Conservation (phyloP, 2,888 invertebrate species). For the Athalia rosae region DNA sequence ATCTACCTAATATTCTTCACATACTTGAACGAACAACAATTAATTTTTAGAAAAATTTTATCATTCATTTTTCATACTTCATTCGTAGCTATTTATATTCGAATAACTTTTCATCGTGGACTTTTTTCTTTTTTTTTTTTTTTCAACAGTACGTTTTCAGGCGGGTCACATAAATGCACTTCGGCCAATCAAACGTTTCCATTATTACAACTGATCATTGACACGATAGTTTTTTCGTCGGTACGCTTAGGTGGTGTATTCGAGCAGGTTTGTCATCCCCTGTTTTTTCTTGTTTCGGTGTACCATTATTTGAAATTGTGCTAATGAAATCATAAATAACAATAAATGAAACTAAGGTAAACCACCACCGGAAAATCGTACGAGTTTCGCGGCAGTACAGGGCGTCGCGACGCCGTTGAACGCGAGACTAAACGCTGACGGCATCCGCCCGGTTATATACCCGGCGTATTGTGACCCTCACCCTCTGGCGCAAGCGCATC, state of each 20-base stretch:
- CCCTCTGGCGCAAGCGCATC: slow-evolving; percentile 70
- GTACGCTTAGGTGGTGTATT: background rate
- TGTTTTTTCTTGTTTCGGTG: background rate
- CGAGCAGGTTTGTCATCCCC: background rate
- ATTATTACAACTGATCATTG: slow-evolving; percentile 1
- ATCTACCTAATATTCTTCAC: background rate
- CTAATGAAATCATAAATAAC: too few relatives aligned
- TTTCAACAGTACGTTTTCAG: background rate
- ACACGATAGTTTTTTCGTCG: background rate
- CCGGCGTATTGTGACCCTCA: slow-evolving; percentile 71
- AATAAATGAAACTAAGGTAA: slow-evolving; percentile 19
- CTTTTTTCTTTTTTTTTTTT: background rate
- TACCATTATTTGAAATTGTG: too few relatives aligned
- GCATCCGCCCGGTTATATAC: slow-evolving; percentile 72
- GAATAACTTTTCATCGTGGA: background rate
- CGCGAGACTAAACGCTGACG: slow-evolving; percentile 70
- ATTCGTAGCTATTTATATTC: background rate
- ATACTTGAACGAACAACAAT: background rate
- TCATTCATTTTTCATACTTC: background rate
- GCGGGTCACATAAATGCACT: slow-evolving; percentile 23
- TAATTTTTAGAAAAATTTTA: background rate
- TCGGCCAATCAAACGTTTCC: slow-evolving; percentile 3
- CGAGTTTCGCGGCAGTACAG: slow-evolving; percentile 33
- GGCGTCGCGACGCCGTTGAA: slow-evolving; percentile 63
- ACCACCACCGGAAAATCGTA: slow-evolving; percentile 32